phyloP scores from a whole-genome alignment of 2,797 vertebrate genomes.

The Pelobates cultripes region DNA sequence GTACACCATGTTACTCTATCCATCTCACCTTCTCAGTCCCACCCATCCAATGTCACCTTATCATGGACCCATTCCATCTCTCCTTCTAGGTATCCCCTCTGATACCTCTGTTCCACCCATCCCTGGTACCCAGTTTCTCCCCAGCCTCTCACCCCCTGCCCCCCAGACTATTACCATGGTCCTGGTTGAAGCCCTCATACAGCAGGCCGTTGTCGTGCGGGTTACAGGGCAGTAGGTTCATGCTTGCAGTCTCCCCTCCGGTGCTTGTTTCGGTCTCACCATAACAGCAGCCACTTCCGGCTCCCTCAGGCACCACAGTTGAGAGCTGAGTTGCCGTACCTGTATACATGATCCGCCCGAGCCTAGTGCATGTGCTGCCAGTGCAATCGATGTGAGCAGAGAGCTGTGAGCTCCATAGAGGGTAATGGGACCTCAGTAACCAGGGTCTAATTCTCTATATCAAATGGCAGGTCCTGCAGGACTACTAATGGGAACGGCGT shows the following conservation, averaged over 20 bases:
- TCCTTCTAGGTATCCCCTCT: neutral
- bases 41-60: too few species aligned
- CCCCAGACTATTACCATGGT: slow-evolving; percentile 80
- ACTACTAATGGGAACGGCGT: too few species aligned
- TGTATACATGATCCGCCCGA: neutral
- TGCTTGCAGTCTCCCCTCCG: slow-evolving; percentile 60
- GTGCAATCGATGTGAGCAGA: too few species aligned
- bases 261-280: slow-evolving; percentile 4
- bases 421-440: too few species aligned
- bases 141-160: neutral
- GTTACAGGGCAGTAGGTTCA: slow-evolving; percentile 93
- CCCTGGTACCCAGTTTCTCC: neutral
- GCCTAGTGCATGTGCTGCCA: too few species aligned
- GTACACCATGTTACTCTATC: too few species aligned
- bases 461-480: too few species aligned
- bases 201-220: slow-evolving; percentile 94
- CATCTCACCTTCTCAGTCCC: too few species aligned
- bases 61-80: too few species aligned
- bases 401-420: too few species aligned
- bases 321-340: slow-evolving; percentile 32
- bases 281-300: slow-evolving; percentile 35
- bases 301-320: slow-evolving; percentile 18
- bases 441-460: too few species aligned
- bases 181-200: slow-evolving; percentile 96
- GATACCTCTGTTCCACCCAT: neutral